These are phyloP conservation scores for Microtus richardsoni DNA, from an alignment of 2,113 vertebrate species.

Conservation along the genomic window DNA sequence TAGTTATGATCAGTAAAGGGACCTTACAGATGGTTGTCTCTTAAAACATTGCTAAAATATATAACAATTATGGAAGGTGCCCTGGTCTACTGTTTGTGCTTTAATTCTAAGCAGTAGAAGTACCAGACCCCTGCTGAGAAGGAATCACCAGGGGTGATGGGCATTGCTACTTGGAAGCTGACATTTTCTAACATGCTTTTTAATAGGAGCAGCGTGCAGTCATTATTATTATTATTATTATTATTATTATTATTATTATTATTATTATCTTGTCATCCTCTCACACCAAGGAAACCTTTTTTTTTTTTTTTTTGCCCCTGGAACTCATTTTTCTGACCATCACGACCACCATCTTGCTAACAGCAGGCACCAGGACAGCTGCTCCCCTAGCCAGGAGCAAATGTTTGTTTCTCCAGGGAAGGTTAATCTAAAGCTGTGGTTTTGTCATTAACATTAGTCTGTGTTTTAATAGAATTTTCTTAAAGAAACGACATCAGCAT, in stretches of 20 bases:
- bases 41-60: not conserved
- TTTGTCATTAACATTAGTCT: not conserved
- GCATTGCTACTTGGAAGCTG: not conserved
- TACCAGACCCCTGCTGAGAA: not conserved
- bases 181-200: not conserved
- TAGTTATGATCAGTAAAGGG: not conserved
- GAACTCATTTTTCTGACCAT: not conserved
- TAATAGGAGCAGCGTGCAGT: not conserved
- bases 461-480: slow-evolving; percentile 28
- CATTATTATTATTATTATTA: not conserved
- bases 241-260: not conserved
- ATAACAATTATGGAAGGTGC: not conserved
- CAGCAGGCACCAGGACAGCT: not conserved
- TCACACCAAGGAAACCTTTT: not conserved
- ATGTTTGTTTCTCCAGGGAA: not conserved
- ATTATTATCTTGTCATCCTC: not conserved
- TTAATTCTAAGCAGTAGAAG: not conserved
- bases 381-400: not conserved
- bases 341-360: not conserved
- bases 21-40: not conserved
- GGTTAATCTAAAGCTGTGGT: not conserved
- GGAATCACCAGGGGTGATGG: not conserved
- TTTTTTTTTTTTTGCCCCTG: not conserved
- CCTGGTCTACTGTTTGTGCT: not conserved
- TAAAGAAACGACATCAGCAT: not conserved